A percentile compares a stretch with the other conserved stretches of the same genome.
phyloP scores from a whole-genome alignment of 2,888 invertebrate species.

The Lycaena phlaeas region DNA sequence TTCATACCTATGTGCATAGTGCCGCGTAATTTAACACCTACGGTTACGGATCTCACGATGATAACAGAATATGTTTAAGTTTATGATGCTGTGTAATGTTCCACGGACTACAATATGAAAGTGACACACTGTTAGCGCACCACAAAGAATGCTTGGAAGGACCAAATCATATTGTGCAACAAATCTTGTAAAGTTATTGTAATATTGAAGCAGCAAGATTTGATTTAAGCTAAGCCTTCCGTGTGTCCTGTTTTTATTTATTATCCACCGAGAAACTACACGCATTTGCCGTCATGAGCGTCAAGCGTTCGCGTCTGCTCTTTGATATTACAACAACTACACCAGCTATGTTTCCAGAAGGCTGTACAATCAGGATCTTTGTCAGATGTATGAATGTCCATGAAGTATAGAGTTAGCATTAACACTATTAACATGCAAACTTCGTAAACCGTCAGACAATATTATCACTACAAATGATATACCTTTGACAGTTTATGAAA shows the following conservation, averaged over 20 bases:
- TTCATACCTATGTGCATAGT: conserved; percentile 70
- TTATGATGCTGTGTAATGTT: conserved; percentile 27
- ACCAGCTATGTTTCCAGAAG: conserved; percentile 63
- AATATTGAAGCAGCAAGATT: conserved; percentile 70
- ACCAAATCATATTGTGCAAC: conserved; percentile 71
- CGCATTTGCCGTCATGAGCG: conserved; percentile 35
- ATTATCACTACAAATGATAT: conserved; percentile 7
- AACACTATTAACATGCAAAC: conserved; percentile 59
- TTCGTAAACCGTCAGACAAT: conserved; percentile 54
- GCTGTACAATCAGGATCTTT: conserved; percentile 66
- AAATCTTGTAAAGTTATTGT: conserved; percentile 73
- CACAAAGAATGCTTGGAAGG: conserved; percentile 69
- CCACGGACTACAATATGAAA: conserved; percentile 60
- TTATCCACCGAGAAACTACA: conserved; percentile 48
- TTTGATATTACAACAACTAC: conserved; percentile 71
- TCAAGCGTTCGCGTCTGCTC: conserved; percentile 35
- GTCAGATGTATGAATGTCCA: conserved; percentile 67
- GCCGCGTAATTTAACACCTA: conserved; percentile 65
- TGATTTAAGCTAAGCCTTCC: conserved; percentile 64
- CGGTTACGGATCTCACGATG: conserved; percentile 61
- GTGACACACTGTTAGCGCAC: conserved; percentile 64
- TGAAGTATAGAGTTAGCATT: conserved; percentile 63
- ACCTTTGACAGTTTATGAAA: conserved; percentile 55
- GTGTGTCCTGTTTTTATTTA: conserved; percentile 64
- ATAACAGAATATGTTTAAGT: conserved; percentile 36